Percentiles rank a stretch among this genome's conserved stretches.
These are phyloP conservation scores for Caenorhabditis inopinata DNA, from an alignment of 1,140 invertebrate species.

Conservation along the genomic window DNA sequence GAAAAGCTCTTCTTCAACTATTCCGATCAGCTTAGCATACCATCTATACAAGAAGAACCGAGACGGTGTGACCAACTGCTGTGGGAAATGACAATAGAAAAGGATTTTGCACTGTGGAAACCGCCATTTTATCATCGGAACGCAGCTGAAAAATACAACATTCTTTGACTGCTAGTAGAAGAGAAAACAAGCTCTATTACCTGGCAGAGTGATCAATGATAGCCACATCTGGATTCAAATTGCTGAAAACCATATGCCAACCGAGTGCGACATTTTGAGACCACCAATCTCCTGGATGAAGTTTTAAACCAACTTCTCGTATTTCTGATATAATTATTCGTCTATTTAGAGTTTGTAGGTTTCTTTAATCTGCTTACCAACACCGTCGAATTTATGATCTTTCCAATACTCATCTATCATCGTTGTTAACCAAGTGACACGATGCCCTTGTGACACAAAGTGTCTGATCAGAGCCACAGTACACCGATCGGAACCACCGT, in stretches of 20 bases:
- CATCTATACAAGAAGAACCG: conserved; percentile 66
- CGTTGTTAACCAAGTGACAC: conserved; percentile 63
- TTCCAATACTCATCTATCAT: conserved; percentile 66
- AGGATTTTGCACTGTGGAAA: conserved; percentile 60
- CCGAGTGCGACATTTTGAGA: conserved; percentile 62
- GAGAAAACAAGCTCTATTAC: conserved; percentile 33
- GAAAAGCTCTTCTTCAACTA: conserved; percentile 60
- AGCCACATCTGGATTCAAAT: conserved; percentile 60
- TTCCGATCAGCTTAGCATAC: conserved; percentile 61
- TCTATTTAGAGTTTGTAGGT: not conserved
- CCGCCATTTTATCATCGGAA: conserved; percentile 65
- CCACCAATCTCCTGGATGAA: conserved; percentile 66
- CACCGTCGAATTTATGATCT: conserved; percentile 57
- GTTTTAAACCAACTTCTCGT: conserved; percentile 52
- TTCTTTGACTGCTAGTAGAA: not conserved
- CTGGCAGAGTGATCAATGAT: conserved; percentile 64
- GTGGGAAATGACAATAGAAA: conserved; percentile 66
- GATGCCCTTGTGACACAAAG: conserved; percentile 51
- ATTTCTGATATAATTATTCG: conserved; percentile 52
- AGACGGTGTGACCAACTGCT: conserved; percentile 64
- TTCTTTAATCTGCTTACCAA: conserved; percentile 51
- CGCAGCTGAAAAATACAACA: conserved; percentile 55
- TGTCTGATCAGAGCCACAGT: conserved; percentile 62
- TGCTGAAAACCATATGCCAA: conserved; percentile 52
- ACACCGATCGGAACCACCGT: conserved; percentile 64